Conservation (phyloP, 1,140 invertebrate genomes). For the Diachasma alloeum region DNA sequence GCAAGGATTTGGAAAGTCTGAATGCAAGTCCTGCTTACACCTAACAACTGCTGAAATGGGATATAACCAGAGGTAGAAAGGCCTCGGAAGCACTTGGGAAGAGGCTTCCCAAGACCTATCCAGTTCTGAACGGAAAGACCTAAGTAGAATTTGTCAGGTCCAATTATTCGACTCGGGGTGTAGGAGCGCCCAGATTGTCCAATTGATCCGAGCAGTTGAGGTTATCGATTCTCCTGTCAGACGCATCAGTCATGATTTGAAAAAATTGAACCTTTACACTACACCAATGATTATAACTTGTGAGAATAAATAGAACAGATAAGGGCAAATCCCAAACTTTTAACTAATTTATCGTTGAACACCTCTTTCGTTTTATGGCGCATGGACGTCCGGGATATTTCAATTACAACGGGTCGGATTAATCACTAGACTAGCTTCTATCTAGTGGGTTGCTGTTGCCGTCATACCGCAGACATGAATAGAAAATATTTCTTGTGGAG, state of each 20-base stretch:
- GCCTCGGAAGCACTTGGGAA: too few relatives aligned
- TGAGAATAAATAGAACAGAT: not conserved
- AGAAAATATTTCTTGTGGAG: not conserved
- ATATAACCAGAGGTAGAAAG: too few relatives aligned
- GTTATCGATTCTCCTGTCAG: not conserved
- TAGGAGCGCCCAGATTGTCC: not conserved
- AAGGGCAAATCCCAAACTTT: not conserved
- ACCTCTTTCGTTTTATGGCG: constrained; percentile 15
- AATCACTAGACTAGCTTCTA: constrained; percentile 39
- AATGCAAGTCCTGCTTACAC: too few relatives aligned
- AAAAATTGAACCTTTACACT: not conserved
- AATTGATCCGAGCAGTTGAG: not conserved
- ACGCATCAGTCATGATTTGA: not conserved
- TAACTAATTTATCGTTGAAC: not conserved
- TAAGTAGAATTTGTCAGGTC: too few relatives aligned
- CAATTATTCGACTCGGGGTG: too few relatives aligned
- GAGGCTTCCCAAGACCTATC: too few relatives aligned
- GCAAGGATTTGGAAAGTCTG: too few relatives aligned
- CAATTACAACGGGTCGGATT: constrained; percentile 46
- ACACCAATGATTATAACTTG: not conserved
- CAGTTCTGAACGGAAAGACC: too few relatives aligned
- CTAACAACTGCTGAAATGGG: too few relatives aligned
- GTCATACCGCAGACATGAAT: not conserved
- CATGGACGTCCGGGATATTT: constrained; percentile 51
- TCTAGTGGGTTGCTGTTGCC: not conserved